Evolutionary conservation across 2,797 vertebrate genomes (phyloP).

Genomic region (Poecilia gillii): DNA sequence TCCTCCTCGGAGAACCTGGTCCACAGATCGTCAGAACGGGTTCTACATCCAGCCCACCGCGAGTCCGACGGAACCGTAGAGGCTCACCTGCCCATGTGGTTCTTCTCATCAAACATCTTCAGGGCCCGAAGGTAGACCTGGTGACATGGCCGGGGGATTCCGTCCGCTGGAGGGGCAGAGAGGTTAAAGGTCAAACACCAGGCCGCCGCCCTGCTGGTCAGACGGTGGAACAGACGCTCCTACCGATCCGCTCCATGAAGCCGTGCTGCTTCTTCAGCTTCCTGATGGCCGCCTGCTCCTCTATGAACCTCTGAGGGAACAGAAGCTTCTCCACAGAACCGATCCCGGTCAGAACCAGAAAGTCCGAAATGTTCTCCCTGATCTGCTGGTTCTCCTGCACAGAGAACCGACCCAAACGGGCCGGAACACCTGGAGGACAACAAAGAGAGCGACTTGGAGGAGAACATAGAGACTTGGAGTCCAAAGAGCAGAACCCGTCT

Average conservation of each 20-base stretch:
- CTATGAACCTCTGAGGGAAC: slow-evolving; percentile 60
- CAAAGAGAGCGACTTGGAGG: background rate
- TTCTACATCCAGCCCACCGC: background rate
- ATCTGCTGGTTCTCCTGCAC: slow-evolving; percentile 65
- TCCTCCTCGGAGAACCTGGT: slow-evolving; percentile 76
- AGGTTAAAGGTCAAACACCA: too few species aligned
- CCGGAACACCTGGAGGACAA: slow-evolving; percentile 57
- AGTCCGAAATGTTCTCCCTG: slow-evolving; percentile 65
- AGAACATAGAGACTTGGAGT: background rate
- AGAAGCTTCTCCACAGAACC: slow-evolving; percentile 61
- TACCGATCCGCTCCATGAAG: slow-evolving; percentile 69
- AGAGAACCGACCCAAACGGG: slow-evolving; percentile 65
- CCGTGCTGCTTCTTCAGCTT: slow-evolving; percentile 39
- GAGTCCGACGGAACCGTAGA: too few species aligned
- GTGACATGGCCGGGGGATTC: slow-evolving; percentile 66
- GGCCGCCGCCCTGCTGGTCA: too few species aligned
- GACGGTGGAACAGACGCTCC: background rate
- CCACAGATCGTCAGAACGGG: background rate
- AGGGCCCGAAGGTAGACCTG: slow-evolving; percentile 59
- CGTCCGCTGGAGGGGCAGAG: slow-evolving; percentile 61
- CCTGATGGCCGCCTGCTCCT: slow-evolving; percentile 37
- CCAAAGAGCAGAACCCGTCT: background rate
- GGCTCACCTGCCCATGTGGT: slow-evolving; percentile 72
- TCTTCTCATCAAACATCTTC: slow-evolving; percentile 65
- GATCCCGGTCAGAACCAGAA: slow-evolving; percentile 72